Evolutionary conservation across 2,797 vertebrate genomes (phyloP).

Genomic region (Scolopax rusticola): DNA sequence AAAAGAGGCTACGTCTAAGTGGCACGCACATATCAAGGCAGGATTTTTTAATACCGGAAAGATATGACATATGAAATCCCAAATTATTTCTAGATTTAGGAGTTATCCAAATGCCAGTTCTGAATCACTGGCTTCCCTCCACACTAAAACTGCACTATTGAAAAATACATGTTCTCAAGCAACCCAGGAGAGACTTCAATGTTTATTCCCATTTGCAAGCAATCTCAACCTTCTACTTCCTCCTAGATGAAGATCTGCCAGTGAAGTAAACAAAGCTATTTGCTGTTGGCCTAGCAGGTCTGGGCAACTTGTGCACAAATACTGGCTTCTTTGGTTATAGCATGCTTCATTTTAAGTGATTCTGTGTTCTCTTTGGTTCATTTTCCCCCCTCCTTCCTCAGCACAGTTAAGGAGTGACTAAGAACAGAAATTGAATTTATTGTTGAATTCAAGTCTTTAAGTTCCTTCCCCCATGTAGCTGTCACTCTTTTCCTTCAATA

Average conservation of each 20-base stretch:
- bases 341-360: neutral
- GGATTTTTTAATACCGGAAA: neutral
- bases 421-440: neutral
- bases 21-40: neutral
- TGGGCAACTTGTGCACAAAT: neutral
- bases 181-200: neutral
- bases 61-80: neutral
- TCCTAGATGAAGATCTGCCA: neutral
- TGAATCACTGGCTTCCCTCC: neutral
- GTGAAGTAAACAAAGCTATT: constrained; percentile 23
- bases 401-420: neutral
- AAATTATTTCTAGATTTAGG: neutral
- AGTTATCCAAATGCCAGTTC: neutral
- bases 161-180: neutral
- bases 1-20: neutral
- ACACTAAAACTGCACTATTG: neutral
- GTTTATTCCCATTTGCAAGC: constrained; percentile 17
- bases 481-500: neutral
- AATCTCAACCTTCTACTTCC: neutral
- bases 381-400: neutral
- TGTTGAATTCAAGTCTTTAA: neutral
- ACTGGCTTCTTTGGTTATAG: neutral
- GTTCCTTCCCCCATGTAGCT: neutral
- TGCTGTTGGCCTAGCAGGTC: constrained; percentile 7
- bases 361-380: neutral